Percentiles rank a stretch among this genome's conserved stretches.
phyloP scores from a whole-genome alignment of 2,113 vertebrate species.

The Syngnathus floridae region DNA sequence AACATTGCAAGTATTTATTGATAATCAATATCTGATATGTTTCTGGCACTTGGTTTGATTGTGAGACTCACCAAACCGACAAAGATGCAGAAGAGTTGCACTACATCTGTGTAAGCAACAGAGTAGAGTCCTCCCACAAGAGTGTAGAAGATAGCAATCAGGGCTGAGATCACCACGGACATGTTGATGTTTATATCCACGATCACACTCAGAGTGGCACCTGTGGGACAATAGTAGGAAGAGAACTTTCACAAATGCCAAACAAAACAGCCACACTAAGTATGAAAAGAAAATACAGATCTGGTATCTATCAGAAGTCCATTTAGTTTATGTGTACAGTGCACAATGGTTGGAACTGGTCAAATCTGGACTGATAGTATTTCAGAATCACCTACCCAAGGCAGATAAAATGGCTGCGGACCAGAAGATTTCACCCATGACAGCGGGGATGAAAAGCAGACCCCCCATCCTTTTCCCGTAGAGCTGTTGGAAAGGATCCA shows the following conservation, averaged over 20 bases:
- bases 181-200: conserved; percentile 83
- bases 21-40: neutral
- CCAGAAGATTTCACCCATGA: conserved; percentile 99
- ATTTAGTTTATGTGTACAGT: neutral
- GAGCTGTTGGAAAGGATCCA: conserved; percentile 94
- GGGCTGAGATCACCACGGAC: conserved; percentile 86
- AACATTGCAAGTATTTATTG: neutral
- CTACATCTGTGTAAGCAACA: conserved; percentile 94
- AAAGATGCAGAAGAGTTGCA: conserved; percentile 96
- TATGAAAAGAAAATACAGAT: too few species aligned
- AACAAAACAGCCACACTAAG: neutral
- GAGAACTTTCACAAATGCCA: neutral
- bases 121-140: conserved; percentile 92
- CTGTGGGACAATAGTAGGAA: conserved; percentile 55
- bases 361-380: neutral
- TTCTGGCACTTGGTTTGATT: neutral
- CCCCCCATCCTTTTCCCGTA: conserved; percentile 97
- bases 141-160: conserved; percentile 89
- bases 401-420: conserved; percentile 96
- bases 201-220: conserved; percentile 94
- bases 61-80: conserved; percentile 83
- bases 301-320: too few species aligned
- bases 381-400: conserved; percentile 74
- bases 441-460: conserved; percentile 89
- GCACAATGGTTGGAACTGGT: neutral